Evolutionary conservation across 2,888 invertebrate genomes (phyloP).

Genomic region (Lasioglossum villosulum): DNA sequence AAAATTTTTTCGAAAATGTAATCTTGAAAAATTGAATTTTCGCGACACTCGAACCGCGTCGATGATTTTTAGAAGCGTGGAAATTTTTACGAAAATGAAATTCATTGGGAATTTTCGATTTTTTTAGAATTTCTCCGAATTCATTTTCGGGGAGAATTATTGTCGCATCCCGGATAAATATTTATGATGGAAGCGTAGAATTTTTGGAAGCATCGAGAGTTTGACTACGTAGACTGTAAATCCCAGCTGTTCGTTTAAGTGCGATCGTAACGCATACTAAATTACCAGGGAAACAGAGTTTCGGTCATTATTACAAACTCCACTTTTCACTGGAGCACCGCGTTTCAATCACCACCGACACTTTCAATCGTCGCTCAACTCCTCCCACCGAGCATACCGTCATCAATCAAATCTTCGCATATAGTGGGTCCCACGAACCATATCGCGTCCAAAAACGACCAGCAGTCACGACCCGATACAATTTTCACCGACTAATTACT

Average conservation of each 20-base stretch:
- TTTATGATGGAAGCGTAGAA: neutral
- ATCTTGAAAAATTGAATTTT: too few species aligned
- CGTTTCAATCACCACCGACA: conserved; percentile 39
- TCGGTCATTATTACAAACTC: conserved; percentile 41
- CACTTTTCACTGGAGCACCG: conserved; percentile 34
- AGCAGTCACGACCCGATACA: conserved; percentile 15
- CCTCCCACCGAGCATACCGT: conserved; percentile 24
- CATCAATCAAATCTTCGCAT: conserved; percentile 44
- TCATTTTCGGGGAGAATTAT: rapidly evolving
- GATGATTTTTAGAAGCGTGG: neutral
- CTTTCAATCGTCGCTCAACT: conserved; percentile 37
- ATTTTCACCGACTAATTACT: conserved; percentile 28
- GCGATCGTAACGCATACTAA: conserved; percentile 11
- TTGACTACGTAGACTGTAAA: neutral
- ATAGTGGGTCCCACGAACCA: conserved; percentile 3
- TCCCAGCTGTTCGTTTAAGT: conserved; percentile 9
- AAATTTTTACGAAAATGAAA: neutral
- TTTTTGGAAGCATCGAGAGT: neutral
- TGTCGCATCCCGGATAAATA: neutral
- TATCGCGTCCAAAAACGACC: conserved; percentile 29
- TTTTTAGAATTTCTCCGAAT: neutral
- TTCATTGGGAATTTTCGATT: neutral
- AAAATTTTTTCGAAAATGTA: too few species aligned
- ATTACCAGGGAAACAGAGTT: conserved; percentile 29
- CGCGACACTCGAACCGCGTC: neutral